A percentile compares a stretch with the other conserved stretches of the same genome.
Evolutionary conservation across 1,140 invertebrate species (phyloP).

Genomic region (Drosophila punjabiensis): DNA sequence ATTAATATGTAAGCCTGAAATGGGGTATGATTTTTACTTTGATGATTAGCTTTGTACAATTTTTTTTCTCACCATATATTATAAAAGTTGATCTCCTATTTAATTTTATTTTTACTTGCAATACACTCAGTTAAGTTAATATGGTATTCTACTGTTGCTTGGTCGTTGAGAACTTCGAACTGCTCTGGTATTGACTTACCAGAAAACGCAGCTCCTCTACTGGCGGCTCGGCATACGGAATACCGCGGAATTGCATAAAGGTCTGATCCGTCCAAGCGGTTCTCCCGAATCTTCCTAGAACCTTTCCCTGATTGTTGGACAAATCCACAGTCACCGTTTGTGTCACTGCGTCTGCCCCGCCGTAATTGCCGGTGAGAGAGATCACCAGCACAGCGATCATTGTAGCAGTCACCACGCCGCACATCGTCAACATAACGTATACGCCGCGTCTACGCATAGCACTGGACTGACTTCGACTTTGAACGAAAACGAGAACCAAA

Average conservation of each 20-base stretch:
- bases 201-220: constrained; percentile 67
- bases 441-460: constrained; percentile 61
- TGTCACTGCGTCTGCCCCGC: constrained; percentile 11
- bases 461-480: constrained; percentile 41
- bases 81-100: neutral
- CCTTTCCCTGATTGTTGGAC: constrained; percentile 85
- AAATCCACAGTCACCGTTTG: constrained; percentile 45
- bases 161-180: neutral
- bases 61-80: neutral
- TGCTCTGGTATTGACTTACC: constrained; percentile 44
- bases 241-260: constrained; percentile 79
- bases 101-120: neutral
- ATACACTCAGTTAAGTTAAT: neutral
- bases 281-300: constrained; percentile 80
- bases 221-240: constrained; percentile 81
- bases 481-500: constrained; percentile 4
- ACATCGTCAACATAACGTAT: constrained; percentile 67
- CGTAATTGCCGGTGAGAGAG: constrained; percentile 14
- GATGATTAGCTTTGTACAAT: neutral
- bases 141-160: neutral
- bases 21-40: neutral
- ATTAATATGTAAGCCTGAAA: neutral
- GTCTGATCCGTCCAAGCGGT: constrained; percentile 72
- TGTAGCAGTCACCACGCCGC: constrained; percentile 42
- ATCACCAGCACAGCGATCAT: constrained; percentile 49